Conservation (phyloP, 2,797 vertebrate genomes). For the Syngnathus acus region DNA sequence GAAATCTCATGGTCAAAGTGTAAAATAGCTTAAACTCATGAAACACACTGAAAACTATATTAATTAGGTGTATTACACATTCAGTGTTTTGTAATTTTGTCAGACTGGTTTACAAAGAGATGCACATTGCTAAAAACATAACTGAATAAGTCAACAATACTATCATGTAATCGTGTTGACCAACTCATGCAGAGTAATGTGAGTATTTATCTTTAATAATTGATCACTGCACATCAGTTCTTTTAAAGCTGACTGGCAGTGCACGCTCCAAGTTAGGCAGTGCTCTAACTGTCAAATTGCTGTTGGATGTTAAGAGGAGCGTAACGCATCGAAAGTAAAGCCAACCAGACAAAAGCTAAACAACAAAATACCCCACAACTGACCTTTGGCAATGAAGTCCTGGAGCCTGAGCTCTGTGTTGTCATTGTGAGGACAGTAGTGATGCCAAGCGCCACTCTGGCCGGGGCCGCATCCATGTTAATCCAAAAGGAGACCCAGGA, state of each 20-base stretch:
- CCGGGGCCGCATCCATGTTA: no score
- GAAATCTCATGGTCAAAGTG: no score
- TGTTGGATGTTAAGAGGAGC: neutral
- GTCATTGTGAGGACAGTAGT: conserved; percentile 97
- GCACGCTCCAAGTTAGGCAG: neutral
- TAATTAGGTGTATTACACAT: neutral
- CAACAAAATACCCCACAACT: neutral
- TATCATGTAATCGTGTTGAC: neutral
- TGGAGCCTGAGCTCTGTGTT: conserved; percentile 93
- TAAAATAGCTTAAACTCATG: no score
- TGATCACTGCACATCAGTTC: neutral
- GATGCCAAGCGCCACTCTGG: conserved; percentile 90
- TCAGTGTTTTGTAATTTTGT: neutral
- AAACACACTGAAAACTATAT: neutral
- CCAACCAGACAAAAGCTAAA: neutral
- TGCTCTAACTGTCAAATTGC: neutral
- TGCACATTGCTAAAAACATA: neutral
- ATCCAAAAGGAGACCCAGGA: no score
- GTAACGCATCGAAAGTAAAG: neutral
- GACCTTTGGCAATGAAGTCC: conserved; percentile 91
- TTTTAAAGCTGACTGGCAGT: neutral
- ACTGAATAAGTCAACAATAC: neutral
- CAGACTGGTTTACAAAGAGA: neutral
- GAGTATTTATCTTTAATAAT: neutral
- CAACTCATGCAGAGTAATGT: neutral